Evolutionary conservation across 2,888 invertebrate genomes (phyloP).

Genomic region (Drosophila fungiperda): DNA sequence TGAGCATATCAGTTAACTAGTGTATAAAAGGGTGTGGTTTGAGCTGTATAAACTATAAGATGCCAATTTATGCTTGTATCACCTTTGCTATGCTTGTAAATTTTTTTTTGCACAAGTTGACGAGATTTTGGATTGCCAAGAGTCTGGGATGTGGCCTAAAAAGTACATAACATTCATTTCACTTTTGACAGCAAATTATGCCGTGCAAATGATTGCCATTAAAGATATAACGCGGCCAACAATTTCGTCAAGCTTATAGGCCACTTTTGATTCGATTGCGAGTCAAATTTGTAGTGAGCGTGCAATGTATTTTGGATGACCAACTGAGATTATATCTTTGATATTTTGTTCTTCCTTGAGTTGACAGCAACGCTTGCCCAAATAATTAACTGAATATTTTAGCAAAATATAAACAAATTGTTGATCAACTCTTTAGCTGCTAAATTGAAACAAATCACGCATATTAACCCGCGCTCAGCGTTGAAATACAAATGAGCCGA

Average conservation of each 20-base stretch:
- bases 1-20: constrained; percentile 52
- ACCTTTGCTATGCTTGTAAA: background rate
- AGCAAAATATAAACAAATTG: constrained; percentile 19
- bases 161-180: constrained; percentile 25
- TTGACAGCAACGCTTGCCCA: constrained; percentile 18
- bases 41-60: constrained; percentile 27
- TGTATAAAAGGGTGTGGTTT: constrained; percentile 34
- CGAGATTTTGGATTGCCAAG: constrained; percentile 31
- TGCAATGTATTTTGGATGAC: background rate
- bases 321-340: background rate
- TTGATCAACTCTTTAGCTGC: constrained; percentile 20
- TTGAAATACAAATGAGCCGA: constrained; percentile 38
- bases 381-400: constrained; percentile 14
- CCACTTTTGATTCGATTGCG: background rate
- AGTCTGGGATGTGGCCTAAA: constrained; percentile 17
- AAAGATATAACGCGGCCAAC: background rate
- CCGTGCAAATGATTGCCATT: constrained; percentile 4
- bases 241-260: background rate
- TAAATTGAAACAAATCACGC: constrained; percentile 36
- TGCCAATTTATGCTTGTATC: constrained; percentile 23
- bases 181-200: constrained; percentile 18
- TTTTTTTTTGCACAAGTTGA: constrained; percentile 34
- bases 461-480: constrained; percentile 5
- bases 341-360: background rate
- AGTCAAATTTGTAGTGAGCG: background rate